Evolutionary conservation across 2,888 invertebrate genomes (phyloP).

Genomic region (Mayetiola destructor): DNA sequence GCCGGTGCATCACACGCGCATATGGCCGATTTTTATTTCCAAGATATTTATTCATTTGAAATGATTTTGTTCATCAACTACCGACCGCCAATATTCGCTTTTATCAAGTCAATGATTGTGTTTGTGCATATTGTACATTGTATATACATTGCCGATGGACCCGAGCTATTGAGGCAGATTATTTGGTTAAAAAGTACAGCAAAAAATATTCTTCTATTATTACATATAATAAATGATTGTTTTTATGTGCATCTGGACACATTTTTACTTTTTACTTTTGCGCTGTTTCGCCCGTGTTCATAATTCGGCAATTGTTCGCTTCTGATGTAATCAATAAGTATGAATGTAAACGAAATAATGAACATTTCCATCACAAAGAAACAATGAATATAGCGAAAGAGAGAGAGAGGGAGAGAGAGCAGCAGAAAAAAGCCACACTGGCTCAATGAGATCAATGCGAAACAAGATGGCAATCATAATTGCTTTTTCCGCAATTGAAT

Average conservation of each 20-base stretch:
- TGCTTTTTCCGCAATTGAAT: constrained; percentile 1
- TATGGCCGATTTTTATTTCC: constrained; percentile 5
- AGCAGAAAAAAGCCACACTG: background rate
- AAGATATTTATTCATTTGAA: background rate
- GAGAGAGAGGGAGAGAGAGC: too few species aligned
- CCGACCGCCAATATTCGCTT: background rate
- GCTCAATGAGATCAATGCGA: constrained; percentile 1
- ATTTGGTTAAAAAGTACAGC: background rate
- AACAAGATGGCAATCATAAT: constrained; percentile 1
- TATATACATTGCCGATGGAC: background rate
- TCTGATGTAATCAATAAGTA: background rate
- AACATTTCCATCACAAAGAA: too few species aligned
- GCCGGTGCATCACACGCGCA: constrained; percentile 8
- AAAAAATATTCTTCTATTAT: background rate
- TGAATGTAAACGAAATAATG: constrained; percentile 4
- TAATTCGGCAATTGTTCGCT: constrained; percentile 4
- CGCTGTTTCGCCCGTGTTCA: background rate
- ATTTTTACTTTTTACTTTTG: too few species aligned
- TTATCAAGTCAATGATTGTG: background rate
- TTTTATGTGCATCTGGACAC: constrained; percentile 1
- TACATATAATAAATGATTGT: background rate
- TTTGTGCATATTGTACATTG: background rate
- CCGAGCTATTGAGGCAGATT: too few species aligned
- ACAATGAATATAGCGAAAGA: too few species aligned
- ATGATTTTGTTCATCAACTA: background rate